Base-by-base conservation (phyloP, 1,140 invertebrate species). In the Helicorthomorpha holstii region DNA sequence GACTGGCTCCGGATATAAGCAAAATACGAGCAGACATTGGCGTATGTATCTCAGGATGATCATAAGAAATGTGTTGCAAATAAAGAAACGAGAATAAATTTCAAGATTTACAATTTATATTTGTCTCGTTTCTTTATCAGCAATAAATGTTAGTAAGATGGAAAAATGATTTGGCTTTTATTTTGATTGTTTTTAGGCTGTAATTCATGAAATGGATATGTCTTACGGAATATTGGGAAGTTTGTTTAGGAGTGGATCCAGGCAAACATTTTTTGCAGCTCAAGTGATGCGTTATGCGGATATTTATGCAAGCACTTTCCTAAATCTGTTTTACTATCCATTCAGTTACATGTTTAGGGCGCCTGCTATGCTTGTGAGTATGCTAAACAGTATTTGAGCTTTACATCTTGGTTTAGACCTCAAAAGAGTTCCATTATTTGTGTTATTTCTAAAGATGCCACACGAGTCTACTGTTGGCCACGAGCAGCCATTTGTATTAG, bases 151-250 rank as follows among this genome's bases (percentile, higher is more conserved):
- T n/a, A n/a, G n/a, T n/a, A n/a, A n/a, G n/a, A n/a, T n/a, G n/a
- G n/a, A 26, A 47, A 14, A 44, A 12, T 45, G n/a, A 24, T 56
- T 23, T 46, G n/a, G n/a, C n/a, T n/a, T n/a, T n/a, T n/a, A n/a
- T n/a, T n/a, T n/a, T n/a, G n/a, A n/a, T 59, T 53, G 42, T 47
- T 60, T 63, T 42, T 59, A 74, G 71, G 87, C 94, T 65, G 87
- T 93, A 0, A 94, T 91, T 0, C 91, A 97, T 69, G 88, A 96
- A 72, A 96, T 99, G 89, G 95, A 98, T 67, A 79, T 97, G 67
- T 79, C 89, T 2, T 99, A 98, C 67, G 94, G 95, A 42, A 88
- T 96, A 76, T 80, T 97, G 70, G 95, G 95, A 19, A 95, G 90
- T 51, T 71, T 98, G 2, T 99, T 99, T 70, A 76, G 95, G 51